Percentiles rank a stretch among this genome's conserved stretches.
These are phyloP conservation scores for Mobula birostris DNA, from an alignment of 2,113 vertebrate species.

Conservation along the genomic window DNA sequence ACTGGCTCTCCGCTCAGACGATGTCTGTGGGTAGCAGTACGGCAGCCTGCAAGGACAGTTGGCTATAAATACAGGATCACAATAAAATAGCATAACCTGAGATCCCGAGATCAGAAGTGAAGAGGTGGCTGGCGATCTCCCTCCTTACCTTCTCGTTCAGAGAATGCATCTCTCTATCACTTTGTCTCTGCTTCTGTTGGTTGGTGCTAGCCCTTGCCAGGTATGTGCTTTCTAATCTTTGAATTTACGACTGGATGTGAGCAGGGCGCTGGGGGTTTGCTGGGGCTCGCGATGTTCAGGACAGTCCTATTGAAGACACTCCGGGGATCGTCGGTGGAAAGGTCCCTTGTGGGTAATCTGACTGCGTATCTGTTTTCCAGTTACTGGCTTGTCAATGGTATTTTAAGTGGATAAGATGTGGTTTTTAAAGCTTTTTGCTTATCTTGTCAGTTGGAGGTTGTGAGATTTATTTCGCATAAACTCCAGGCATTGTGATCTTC, in stretches of 20 bases:
- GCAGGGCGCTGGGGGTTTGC: neutral
- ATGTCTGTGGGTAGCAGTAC: neutral
- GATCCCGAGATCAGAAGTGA: slow-evolving; percentile 27
- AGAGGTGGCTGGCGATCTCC: slow-evolving; percentile 11
- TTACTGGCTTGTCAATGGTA: neutral
- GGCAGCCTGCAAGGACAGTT: neutral
- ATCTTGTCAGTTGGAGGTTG: neutral
- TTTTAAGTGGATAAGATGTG: neutral
- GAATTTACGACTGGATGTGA: neutral
- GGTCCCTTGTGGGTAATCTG: neutral
- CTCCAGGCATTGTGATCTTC: neutral
- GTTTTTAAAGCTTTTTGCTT: neutral
- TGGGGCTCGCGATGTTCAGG: neutral
- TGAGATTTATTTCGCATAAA: neutral
- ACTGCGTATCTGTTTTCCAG: neutral
- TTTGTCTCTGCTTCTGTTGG: neutral
- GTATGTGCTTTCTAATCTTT: neutral
- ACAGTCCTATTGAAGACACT: neutral
- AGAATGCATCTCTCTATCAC: neutral
- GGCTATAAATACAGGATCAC: slow-evolving; percentile 6
- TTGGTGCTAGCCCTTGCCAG: neutral
- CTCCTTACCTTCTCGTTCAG: neutral
- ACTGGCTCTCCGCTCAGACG: neutral
- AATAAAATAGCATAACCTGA: slow-evolving; percentile 15
- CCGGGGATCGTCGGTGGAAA: neutral